Evolutionary conservation across 1,140 invertebrate species (phyloP), one percentile per base, ranked within the genome.

Genomic region (Heliconius congener): DNA sequence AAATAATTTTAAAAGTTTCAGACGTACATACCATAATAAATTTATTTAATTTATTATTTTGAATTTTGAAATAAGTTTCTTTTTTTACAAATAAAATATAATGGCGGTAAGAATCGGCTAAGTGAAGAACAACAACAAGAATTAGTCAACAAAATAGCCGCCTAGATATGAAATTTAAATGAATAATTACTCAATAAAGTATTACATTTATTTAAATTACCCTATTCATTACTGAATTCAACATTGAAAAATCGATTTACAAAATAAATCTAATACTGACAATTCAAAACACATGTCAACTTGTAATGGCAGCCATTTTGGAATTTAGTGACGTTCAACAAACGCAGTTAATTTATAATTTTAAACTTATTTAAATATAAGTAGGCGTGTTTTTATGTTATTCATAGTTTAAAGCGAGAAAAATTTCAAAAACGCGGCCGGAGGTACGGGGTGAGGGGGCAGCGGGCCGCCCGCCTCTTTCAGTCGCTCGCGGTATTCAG

Each of bases 371-470:
- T 72, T 18, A 77, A 52, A 77, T 71, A 39, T 23, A n/a, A 76
- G 66, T 76, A 71, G 75, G 60, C 75, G 11, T 66, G 23, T 66
- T 66, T 60, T 23, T 60, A 71, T 76, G 18, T 72, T 42, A 73
- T 75, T 70, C 37, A 9, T 34, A 42, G 73, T 74, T 96, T 96
- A 98, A 87, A 98, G 96, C 55, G 98, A 98, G 95, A 98, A 98
- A 93, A 98, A 98, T 92, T 98, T 98, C 27, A 98, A 95, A 94
- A 98, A 98, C 79, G 97, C 97, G 76, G 98, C 97, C 23, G 98
- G 98, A 19, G 97, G 97, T 82, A 98, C 97, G 8, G 98, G 97
- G 86, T 98, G 96, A 80, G 98, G 97, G 8, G 98, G 95, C 11
- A 97, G 96, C n/a, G 96, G 95, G 52, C 97, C 97, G 75, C 97